Evolutionary conservation across 2,113 vertebrate genomes (phyloP).

Genomic region (Caretta caretta): DNA sequence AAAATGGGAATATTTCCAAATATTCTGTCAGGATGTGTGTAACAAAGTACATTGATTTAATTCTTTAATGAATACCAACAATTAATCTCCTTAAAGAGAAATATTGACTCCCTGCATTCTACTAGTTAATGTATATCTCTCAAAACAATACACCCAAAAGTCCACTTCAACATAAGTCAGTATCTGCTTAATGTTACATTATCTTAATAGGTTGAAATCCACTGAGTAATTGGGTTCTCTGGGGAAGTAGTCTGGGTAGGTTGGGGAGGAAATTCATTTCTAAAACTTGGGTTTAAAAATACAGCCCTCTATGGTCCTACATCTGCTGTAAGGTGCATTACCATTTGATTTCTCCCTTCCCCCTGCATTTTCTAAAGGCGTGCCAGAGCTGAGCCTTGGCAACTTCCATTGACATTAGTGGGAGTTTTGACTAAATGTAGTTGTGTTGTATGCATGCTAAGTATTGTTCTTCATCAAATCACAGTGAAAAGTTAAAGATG

Average conservation of each 20-base stretch:
- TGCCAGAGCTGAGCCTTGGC: neutral
- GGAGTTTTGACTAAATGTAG: neutral
- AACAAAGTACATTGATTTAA: accelerated
- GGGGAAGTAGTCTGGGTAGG: neutral
- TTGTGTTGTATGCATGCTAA: neutral
- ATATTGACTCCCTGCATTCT: neutral
- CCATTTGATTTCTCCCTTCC: neutral
- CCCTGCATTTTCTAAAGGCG: neutral
- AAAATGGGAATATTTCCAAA: neutral
- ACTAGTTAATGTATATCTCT: neutral
- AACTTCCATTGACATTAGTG: neutral
- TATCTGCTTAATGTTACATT: neutral
- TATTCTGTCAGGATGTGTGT: neutral
- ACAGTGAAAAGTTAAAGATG: neutral
- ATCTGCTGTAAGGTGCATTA: neutral
- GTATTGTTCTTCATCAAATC: neutral
- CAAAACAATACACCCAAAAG: neutral
- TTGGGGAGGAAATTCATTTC: neutral
- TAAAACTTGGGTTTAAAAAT: neutral
- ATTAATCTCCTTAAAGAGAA: neutral
- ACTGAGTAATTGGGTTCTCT: neutral
- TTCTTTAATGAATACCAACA: neutral
- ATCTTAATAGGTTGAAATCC: neutral
- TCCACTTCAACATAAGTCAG: neutral
- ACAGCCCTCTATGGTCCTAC: neutral